A percentile compares a stretch with the other conserved stretches of the same genome.
phyloP scores from a whole-genome alignment of 1,140 invertebrate species.

The Rhagoletis zephyria region DNA sequence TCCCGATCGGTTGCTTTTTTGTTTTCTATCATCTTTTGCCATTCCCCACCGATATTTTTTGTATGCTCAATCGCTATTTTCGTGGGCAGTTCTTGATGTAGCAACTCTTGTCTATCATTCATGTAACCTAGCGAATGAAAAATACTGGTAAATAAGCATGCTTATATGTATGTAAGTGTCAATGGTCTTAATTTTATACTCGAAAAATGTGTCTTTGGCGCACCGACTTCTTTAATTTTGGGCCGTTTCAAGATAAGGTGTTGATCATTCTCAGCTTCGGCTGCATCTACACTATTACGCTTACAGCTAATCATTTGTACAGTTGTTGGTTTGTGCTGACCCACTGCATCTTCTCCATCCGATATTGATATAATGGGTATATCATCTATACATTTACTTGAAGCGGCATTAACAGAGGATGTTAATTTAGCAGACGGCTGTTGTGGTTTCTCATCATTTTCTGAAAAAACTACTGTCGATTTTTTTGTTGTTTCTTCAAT shows the following conservation, averaged over 20 bases:
- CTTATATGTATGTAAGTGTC: too few relatives aligned
- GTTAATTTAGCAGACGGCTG: neutral
- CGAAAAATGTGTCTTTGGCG: slow-evolving; percentile 69
- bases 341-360: slow-evolving; percentile 42
- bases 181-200: too few relatives aligned
- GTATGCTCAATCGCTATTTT: too few relatives aligned
- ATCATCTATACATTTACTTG: neutral
- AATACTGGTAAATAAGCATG: too few relatives aligned
- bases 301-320: slow-evolving; percentile 22
- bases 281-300: slow-evolving; percentile 43
- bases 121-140: too few relatives aligned
- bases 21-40: too few relatives aligned
- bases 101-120: too few relatives aligned
- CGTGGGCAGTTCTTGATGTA: too few relatives aligned
- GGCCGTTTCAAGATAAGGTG: slow-evolving; percentile 63
- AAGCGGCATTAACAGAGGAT: neutral
- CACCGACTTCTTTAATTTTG: slow-evolving; percentile 68
- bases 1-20: too few relatives aligned
- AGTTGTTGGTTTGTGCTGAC: neutral
- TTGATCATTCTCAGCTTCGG: slow-evolving; percentile 44
- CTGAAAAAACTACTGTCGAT: neutral
- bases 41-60: too few relatives aligned
- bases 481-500: neutral
- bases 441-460: neutral
- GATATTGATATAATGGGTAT: slow-evolving; percentile 51